Evolutionary conservation across 2,888 invertebrate species (phyloP), one percentile per base, ranked within the genome.

Genomic region (Pherbina coryleti): DNA sequence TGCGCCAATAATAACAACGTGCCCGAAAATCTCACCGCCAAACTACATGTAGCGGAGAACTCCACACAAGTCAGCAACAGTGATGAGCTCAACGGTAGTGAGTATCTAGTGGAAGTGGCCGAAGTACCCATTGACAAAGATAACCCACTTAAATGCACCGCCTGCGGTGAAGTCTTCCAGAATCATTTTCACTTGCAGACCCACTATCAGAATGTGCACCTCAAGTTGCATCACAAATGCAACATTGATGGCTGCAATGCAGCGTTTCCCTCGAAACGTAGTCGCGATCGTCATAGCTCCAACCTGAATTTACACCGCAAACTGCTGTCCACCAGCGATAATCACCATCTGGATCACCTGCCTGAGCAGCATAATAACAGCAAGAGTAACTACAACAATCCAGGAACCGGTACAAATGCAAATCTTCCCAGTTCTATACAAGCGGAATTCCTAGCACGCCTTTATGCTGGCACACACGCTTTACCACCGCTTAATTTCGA

Each of bases 151-250:
- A 93, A 95, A 84, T 98, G 98, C 90, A 94, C 96, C 3, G 96
- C 96, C 49, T 98, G 98, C 89, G 96, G 96, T 8, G 97, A 97
- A 90, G 92, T 95, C 86, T 98, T 98, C 90, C 97, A 96, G 89
- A 98, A 97, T 87, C 95, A 96, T 85, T 97, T 97, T 87, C 95
- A 96, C 71, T 94, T 98, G 31, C 98, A 97, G 90, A 96, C 96
- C 1, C 98, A 98, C 89, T 98, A 97, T 89, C 97, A 97, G 91
- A 98, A 96, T 89, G 96, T 97, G 11, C 98, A 98, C 90, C 93
- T 98, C 74, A 98, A 98, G 90, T 91, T 98, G 79, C 96, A 97
- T 95, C 98, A 98, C 90, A 96, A 96, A 87, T 98, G 98, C 90
- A 96, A 95, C 85, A 95, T 97, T 34, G 97, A 97, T 82, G 97